phyloP scores from a whole-genome alignment of 2,888 invertebrate genomes.

The Drosophila nr. perissopoda region DNA sequence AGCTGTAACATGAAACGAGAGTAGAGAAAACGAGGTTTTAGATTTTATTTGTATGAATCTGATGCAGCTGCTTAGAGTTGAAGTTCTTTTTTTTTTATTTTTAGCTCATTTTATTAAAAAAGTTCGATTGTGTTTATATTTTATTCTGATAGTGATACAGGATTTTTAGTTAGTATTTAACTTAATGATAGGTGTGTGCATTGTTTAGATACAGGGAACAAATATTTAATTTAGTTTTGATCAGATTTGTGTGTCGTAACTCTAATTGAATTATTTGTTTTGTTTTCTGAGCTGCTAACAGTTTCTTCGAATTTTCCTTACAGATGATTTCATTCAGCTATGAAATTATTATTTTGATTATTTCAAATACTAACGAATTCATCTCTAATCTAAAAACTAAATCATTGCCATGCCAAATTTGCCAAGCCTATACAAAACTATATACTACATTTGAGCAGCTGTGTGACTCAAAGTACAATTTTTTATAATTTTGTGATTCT shows the following conservation, averaged over 20 bases:
- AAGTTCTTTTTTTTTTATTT: background rate
- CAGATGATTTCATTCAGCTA: background rate
- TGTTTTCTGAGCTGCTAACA: background rate
- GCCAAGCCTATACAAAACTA: background rate
- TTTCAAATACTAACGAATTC: background rate
- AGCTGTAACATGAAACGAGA: constrained; percentile 49
- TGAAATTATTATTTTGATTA: background rate
- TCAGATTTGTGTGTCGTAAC: background rate
- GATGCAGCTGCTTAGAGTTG: constrained; percentile 39
- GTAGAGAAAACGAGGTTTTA: background rate
- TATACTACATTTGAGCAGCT: background rate
- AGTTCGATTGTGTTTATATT: background rate
- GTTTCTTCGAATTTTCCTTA: background rate
- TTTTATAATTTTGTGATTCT: background rate
- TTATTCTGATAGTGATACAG: background rate
- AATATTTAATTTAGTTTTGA: background rate
- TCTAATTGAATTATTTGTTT: background rate
- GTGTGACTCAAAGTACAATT: constrained; percentile 10
- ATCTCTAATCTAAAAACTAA: background rate
- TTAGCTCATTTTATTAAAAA: background rate
- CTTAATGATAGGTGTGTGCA: too few relatives aligned
- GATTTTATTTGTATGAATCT: constrained; percentile 1
- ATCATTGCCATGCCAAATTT: background rate
- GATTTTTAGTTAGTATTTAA: background rate
- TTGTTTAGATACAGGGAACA: background rate